Percentiles rank a stretch among this genome's conserved stretches.
Conservation (phyloP, 2,113 vertebrate genomes). For the Phaethon lepturus region DNA sequence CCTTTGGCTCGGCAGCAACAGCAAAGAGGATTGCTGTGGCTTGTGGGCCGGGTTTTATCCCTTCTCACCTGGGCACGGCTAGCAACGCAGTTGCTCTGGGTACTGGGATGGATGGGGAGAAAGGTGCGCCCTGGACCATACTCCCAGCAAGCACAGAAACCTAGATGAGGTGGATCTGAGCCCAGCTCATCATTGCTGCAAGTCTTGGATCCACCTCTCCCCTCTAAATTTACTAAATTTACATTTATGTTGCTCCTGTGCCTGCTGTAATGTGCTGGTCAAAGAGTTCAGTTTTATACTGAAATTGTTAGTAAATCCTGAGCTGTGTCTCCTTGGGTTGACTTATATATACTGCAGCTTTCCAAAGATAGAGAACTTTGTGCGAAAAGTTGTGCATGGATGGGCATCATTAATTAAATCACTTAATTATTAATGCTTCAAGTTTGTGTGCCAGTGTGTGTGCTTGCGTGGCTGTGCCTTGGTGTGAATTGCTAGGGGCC, state of each 20-base stretch:
- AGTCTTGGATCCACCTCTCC: not conserved
- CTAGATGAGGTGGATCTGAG: not conserved
- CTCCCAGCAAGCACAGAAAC: not conserved
- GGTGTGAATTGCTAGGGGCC: not conserved
- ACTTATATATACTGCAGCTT: not conserved
- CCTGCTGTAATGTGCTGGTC: too few relatives aligned
- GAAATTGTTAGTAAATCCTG: not conserved
- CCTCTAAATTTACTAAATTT: not conserved
- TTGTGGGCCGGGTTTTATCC: not conserved
- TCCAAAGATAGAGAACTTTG: not conserved
- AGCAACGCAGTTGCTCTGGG: not conserved
- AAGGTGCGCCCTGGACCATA: not conserved
- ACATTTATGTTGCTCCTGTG: too few relatives aligned
- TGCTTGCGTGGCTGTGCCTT: accelerated
- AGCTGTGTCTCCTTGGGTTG: not conserved
- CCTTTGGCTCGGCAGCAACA: not conserved
- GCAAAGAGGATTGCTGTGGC: not conserved
- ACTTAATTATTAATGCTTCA: not conserved
- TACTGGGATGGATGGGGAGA: not conserved
- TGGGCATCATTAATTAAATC: not conserved
- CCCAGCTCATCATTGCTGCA: not conserved
- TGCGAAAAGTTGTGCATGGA: not conserved
- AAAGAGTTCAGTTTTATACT: not conserved
- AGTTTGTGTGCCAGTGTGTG: accelerated
- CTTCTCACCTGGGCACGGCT: not conserved